A percentile compares a stretch with the other conserved stretches of the same genome.
Evolutionary conservation across 2,888 invertebrate species (phyloP).

Genomic region (Cataglyphis livida): DNA sequence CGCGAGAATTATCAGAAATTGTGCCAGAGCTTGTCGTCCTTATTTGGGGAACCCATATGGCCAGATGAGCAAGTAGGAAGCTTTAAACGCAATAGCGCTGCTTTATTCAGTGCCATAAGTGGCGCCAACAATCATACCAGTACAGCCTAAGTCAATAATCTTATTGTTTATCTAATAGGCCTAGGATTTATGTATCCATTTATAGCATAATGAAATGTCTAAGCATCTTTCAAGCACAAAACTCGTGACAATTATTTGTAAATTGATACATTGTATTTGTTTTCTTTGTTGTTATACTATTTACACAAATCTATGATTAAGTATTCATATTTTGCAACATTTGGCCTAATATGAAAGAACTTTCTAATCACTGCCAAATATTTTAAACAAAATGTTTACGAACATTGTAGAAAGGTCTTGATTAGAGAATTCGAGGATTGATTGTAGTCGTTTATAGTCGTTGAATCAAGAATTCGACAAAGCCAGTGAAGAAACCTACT

Average conservation of each 20-base stretch:
- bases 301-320: conserved; percentile 9
- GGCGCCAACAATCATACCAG: conserved; percentile 93
- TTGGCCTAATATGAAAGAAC: conserved; percentile 4
- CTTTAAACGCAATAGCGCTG: conserved; percentile 91
- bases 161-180: conserved; percentile 33
- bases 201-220: conserved; percentile 21
- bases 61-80: conserved; percentile 88
- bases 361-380: conserved; percentile 49
- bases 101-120: conserved; percentile 92
- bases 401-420: background rate
- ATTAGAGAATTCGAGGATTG: background rate
- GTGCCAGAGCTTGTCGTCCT: conserved; percentile 91
- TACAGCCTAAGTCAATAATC: conserved; percentile 88
- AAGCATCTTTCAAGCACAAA: conserved; percentile 6
- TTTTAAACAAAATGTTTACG: conserved; percentile 4
- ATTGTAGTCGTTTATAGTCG: conserved; percentile 4
- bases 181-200: conserved; percentile 34
- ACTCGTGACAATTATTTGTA: conserved; percentile 47
- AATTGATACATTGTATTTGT: conserved; percentile 21
- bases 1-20: conserved; percentile 95
- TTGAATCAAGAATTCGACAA: conserved; percentile 31
- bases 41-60: conserved; percentile 92
- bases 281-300: conserved; percentile 8
- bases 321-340: conserved; percentile 5
- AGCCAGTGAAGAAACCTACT: conserved; percentile 33